phyloP scores from a whole-genome alignment of 2,888 invertebrate species.

The Lithophane semibrunnea region DNA sequence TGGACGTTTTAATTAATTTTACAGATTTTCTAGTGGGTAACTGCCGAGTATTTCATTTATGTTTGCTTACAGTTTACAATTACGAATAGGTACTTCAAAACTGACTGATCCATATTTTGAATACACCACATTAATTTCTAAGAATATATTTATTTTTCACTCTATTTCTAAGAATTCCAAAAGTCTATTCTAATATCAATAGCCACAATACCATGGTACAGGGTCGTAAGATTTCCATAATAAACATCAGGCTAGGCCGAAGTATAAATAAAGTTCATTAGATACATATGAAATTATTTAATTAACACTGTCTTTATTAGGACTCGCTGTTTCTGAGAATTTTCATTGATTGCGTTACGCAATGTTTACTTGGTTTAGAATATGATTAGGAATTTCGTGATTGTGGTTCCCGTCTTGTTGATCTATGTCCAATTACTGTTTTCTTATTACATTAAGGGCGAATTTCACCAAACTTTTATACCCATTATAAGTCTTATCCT shows the following conservation, averaged over 20 bases:
- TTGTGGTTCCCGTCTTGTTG: conserved; percentile 7
- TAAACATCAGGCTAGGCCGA: conserved; percentile 59
- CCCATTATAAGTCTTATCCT: no score
- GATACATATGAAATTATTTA: conserved; percentile 66
- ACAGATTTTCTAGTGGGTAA: background rate
- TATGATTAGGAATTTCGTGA: conserved; percentile 22
- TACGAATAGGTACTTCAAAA: background rate
- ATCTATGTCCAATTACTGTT: conserved; percentile 4
- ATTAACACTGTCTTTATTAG: conserved; percentile 63
- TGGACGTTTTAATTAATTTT: conserved; percentile 19
- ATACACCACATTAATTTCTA: background rate
- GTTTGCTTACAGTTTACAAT: background rate
- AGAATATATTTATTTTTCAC: background rate
- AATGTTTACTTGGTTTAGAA: conserved; percentile 34
- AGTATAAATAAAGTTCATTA: conserved; percentile 73
- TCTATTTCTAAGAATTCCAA: background rate
- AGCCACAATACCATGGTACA: conserved; percentile 51
- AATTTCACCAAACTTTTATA: no score
- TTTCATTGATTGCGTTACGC: conserved; percentile 55
- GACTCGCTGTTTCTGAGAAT: conserved; percentile 29
- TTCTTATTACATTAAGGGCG: background rate
- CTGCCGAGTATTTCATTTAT: background rate
- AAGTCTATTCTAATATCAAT: conserved; percentile 9
- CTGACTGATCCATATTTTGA: background rate
- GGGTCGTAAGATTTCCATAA: conserved; percentile 66